A percentile compares a stretch with the other conserved stretches of the same genome.
Conservation (phyloP, 2,888 invertebrate genomes). For the Sisyra terminalis region DNA sequence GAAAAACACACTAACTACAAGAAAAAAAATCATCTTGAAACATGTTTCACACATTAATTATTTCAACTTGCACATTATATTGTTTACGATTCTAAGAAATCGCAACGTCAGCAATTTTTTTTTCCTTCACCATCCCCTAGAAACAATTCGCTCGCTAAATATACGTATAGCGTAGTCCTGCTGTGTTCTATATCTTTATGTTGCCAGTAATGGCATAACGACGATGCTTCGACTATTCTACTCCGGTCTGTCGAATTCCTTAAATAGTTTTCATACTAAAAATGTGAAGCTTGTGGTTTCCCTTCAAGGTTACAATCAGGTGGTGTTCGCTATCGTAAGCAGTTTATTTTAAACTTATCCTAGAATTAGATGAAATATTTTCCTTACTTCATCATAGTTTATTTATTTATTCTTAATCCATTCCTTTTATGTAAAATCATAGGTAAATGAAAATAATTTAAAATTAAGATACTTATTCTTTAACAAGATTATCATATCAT, state of each 20-base stretch:
- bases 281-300: neutral
- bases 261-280: conserved; percentile 4
- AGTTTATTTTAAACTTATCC: too few species aligned
- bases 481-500: too few species aligned
- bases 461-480: too few species aligned
- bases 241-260: conserved; percentile 2
- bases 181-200: too few species aligned
- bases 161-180: neutral
- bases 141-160: neutral
- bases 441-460: too few species aligned
- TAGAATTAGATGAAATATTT: too few species aligned
- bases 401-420: too few species aligned
- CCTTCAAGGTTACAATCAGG: conserved; percentile 2
- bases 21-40: neutral
- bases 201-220: too few species aligned
- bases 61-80: neutral
- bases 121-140: neutral
- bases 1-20: neutral
- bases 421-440: too few species aligned
- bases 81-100: neutral
- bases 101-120: neutral
- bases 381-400: too few species aligned
- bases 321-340: too few species aligned
- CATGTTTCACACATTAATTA: neutral
- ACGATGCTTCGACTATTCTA: too few species aligned